Evolutionary conservation across 2,797 vertebrate genomes (phyloP), one percentile per base, ranked within the genome.

Genomic region (Chelmon rostratus): DNA sequence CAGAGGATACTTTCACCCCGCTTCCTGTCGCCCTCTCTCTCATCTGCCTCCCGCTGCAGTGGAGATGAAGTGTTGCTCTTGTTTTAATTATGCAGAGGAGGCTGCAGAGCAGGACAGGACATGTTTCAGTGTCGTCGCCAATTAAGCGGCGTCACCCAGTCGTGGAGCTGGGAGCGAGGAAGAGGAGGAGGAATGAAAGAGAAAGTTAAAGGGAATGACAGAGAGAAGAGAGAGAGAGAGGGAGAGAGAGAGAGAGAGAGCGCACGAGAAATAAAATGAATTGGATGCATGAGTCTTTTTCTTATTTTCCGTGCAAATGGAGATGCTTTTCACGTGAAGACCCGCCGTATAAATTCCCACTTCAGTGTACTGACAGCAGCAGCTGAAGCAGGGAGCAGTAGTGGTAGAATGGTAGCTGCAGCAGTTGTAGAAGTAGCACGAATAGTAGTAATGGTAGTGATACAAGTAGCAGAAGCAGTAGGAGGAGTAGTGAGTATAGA

Each of bases 91-190:
- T 89, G 85, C 84, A 85, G 84, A 81, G 83, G 86, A 90, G 91
- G 83, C 83, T 89, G 76, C 83, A 86, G 90, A 91, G 91, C 91
- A 93, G 88, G 93, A 93, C 86, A 89, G 81, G 90, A 91, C 92
- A 92, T 79, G 92, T 93, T 94, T 93, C 92, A 88, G 91, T 88
- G 91, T 92, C 89, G 83, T 89, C 84, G 86, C 92, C 93, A 94
- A 94, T 95, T 93, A 94, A 92, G 85, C 84, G 42, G 83, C 92
- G 67, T 92, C 93, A 92, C 86, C 88, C 78, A 81, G 85, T 84
- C 66, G 59, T 81, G 79, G 86, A 81, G 82, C 59, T 28, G 44
- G 50, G 69, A 82, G 68, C 59, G 70, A 72, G 64, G 78, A 73
- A 62, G 81, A 82, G 61, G 82, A 78, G 65, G 72, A 58, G 76